Conservation (phyloP, 2,888 invertebrate species). For the Xestoiulus laeticollis region DNA sequence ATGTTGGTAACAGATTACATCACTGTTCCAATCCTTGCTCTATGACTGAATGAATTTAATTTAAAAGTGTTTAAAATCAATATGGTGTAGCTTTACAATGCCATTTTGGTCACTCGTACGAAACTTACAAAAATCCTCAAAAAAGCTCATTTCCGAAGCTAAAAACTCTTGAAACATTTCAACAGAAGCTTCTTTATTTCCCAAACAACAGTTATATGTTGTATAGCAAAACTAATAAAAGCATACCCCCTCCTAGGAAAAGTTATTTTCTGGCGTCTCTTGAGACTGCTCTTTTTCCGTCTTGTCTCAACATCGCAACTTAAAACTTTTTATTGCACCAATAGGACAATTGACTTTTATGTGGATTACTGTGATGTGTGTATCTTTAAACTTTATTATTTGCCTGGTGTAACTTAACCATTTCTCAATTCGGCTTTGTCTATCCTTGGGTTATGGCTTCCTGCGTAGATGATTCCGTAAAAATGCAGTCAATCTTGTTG, state of each 20-base stretch:
- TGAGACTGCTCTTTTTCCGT: neutral
- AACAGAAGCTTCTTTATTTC: neutral
- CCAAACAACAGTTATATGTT: neutral
- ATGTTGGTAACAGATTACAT: too few relatives aligned
- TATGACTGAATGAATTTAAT: too few relatives aligned
- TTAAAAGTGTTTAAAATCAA: too few relatives aligned
- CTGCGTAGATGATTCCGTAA: neutral
- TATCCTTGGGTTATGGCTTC: neutral
- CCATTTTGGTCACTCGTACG: too few relatives aligned
- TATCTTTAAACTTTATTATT: neutral
- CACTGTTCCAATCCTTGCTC: too few relatives aligned
- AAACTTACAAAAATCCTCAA: too few relatives aligned
- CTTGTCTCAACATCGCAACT: neutral
- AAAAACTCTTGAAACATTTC: too few relatives aligned
- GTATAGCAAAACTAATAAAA: neutral
- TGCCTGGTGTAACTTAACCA: neutral
- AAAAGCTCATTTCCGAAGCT: too few relatives aligned
- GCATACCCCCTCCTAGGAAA: neutral
- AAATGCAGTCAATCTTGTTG: neutral
- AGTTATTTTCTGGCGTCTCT: neutral
- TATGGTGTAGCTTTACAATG: too few relatives aligned
- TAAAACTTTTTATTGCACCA: neutral
- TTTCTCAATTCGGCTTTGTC: neutral
- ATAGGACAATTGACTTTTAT: slow-evolving; percentile 12
- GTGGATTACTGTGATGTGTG: neutral